Evolutionary conservation across 2,888 invertebrate species (phyloP), one percentile per base, ranked within the genome.

Genomic region (Capitulum mitella): DNA sequence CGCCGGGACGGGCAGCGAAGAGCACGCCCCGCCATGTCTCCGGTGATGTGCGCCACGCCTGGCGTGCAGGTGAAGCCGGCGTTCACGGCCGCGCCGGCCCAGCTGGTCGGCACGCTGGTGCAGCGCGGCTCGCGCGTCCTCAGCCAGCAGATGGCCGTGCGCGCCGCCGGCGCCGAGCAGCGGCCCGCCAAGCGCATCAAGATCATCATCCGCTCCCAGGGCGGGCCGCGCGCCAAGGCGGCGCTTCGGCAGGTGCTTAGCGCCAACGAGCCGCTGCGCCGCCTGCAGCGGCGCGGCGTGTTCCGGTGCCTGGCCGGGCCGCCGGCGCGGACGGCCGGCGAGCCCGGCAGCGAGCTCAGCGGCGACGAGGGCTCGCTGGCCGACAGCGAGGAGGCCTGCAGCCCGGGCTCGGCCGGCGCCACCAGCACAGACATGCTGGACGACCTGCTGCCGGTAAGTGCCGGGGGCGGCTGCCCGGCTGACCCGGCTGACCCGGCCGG

Each of bases 201-300:
- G 70, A 70, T 70, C 70, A 70, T 70, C 70, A 70, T 70, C 37
- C 70, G 70, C 70, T 70, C 70, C 37, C 70, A 70, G 70, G 70
- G 70, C 70, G 70, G 70, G 0, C 70, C 70, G 37, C 70, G 70
- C 70, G 70, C 70, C 37, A 70, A 70, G 70, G 70, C 70, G 37
- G 70, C 70, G 22, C 70, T 70, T 22, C 70, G 70, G 10, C 70
- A 70, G 37, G 70, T 70, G 22, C 70, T 70, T 37, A 26, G 37
- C 37, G 34, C 37, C 37, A 22, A n/a, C 22, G 37, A 70, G 37
- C 70, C 70, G 19, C 70, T 70, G 70, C 34, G 29, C 16, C 32
- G 70, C 22, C 70, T 70, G 70, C 70, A 37, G 37, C 34, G 70
- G 34, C 70, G 37, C 22, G 70, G 70, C 34, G 37, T 70, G 70